Evolutionary conservation across 1,140 invertebrate genomes (phyloP), one percentile per base, ranked within the genome.

Genomic region (Littorina saxatilis): DNA sequence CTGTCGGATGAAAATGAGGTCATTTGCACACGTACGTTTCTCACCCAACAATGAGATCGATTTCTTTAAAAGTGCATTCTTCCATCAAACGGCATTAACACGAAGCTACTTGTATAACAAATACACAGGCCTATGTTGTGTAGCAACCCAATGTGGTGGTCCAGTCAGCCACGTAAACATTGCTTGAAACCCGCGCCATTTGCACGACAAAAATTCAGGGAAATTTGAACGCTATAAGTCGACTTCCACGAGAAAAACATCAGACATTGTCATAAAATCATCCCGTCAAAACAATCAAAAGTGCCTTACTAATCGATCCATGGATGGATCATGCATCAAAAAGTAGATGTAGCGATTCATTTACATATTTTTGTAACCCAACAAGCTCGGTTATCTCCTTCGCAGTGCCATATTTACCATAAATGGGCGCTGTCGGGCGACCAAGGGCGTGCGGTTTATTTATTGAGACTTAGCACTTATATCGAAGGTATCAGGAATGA

Each of bases 181-280:
- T 70, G 81, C 58, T 87, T 83, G 82, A 87, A 87, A 85, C 77
- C 78, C 81, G 82, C 85, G 85, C 85, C 85, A 87, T 82, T 83
- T 79, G 66, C 61, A 84, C 75, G 82, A 82, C 79, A 82, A 70
- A 82, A 88, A 85, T 89, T 87, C 90, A 89, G 90, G 90, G 90
- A 91, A 91, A 91, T 91, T 91, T 88, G 86, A 90, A 90, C 84
- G 79, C 55, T 63, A 83, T 77, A 43, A 17, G 20, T 43, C 55
- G 76, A 32, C 39, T 61, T 73, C 35, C 39, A 7, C 70, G 70
- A 43, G 70, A 43, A 73, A 37, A 73, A 73, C 23, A 39, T n/a
- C 23, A 27, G 7, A 27, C 20, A 73, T 73, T 40, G 23, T 73
- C 70, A 43, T 20, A 37, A 68, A 7, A 47, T 47, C 23, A 61